Evolutionary conservation across 2,797 vertebrate genomes (phyloP), one percentile per base, ranked within the genome.

Genomic region (Nannoperca obscura): DNA sequence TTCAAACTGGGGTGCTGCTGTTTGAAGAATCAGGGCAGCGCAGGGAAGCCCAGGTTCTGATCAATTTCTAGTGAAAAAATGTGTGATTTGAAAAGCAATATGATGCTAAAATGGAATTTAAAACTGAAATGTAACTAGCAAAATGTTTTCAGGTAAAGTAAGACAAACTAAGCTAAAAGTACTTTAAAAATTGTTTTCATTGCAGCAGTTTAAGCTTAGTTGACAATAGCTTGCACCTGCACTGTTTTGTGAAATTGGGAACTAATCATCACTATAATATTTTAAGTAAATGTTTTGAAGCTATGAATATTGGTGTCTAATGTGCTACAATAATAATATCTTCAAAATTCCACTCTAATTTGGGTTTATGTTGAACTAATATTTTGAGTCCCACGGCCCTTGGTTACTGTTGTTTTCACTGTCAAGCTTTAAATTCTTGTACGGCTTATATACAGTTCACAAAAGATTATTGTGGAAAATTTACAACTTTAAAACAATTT

Each of bases 21-120:
- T 94, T 95, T 95, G 93, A 94, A 91, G 92, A 92, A 40, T 50
- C 49, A 46, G 65, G 84, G 79, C 81, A 91, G 81, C 40, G 61
- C 53, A 61, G 76, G 42, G 82, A 82, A 83, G 68, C 57, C 58
- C 81, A 76, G 77, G 71, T 88, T 89, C 88, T 83, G 69, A 85
- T 86, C 77, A 79, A 84, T 46, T 78, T 76, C 58, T 74, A 76
- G 91, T 82, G 86, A 69, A 61, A 7, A 34, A 54, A 46, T 27
- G 9, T 61, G 22, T 3, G 13, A 82, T 72, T 86, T 71, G 9
- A 54, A 57, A 50, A 70, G 44, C 19, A 62, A 22, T 40, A 34
- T 11, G 40, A 61, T 50, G 54, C 50, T 24, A 81, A 66, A 65
- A 34, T 7, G 11, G 61, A 81, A 79, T 80, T 62, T 27, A 52